Percentiles rank a stretch among this genome's conserved stretches.
phyloP scores from a whole-genome alignment of 2,797 vertebrate species.

The Gephyroberyx darwinii region DNA sequence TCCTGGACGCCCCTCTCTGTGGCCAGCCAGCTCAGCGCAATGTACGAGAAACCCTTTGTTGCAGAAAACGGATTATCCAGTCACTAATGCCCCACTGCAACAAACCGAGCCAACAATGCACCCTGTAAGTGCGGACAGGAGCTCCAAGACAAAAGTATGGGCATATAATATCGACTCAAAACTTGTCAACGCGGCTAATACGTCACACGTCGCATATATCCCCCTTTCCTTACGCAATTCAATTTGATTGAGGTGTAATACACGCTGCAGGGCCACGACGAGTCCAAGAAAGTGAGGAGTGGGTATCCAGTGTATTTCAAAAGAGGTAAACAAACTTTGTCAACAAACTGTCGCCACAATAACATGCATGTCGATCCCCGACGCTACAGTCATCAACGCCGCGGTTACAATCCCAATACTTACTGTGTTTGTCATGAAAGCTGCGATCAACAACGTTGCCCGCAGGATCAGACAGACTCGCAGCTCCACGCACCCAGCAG shows the following conservation, averaged over 20 bases:
- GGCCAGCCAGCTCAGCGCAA: slow-evolving; percentile 76
- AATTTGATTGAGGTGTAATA: slow-evolving; percentile 9
- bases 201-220: slow-evolving; percentile 29
- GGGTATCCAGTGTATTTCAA: slow-evolving; percentile 15
- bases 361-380: slow-evolving; percentile 32
- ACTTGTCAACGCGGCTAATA: slow-evolving; percentile 62
- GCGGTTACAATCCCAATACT: slow-evolving; percentile 57
- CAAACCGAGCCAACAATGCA: slow-evolving; percentile 62
- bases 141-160: slow-evolving; percentile 26
- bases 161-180: slow-evolving; percentile 4
- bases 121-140: slow-evolving; percentile 37
- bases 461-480: slow-evolving; percentile 43
- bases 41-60: slow-evolving; percentile 83
- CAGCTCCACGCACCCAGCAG: slow-evolving; percentile 63
- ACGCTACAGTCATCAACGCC: slow-evolving; percentile 13
- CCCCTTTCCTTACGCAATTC: neutral
- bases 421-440: slow-evolving; percentile 63
- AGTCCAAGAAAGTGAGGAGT: neutral
- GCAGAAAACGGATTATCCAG: slow-evolving; percentile 80
- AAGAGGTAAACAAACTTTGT: slow-evolving; percentile 71
- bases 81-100: slow-evolving; percentile 73
- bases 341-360: slow-evolving; percentile 41
- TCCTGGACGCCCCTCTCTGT: slow-evolving; percentile 50
- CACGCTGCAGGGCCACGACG: slow-evolving; percentile 2
- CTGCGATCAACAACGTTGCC: slow-evolving; percentile 40